These are phyloP conservation scores for Drosophila ambigua DNA, from an alignment of 1,140 invertebrate genomes.

Conservation along the genomic window DNA sequence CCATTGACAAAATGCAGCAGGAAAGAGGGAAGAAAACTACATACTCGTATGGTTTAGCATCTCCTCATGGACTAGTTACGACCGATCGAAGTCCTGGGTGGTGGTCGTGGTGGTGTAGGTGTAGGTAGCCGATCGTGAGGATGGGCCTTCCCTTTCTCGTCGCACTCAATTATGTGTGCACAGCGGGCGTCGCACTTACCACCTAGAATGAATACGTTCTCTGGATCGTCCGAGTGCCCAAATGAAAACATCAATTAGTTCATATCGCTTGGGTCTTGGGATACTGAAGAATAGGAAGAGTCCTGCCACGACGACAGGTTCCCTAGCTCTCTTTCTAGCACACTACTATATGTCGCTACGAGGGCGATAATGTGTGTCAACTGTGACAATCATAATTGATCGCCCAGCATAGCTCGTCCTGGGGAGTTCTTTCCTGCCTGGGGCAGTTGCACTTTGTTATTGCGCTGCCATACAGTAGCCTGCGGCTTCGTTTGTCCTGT, in stretches of 20 bases:
- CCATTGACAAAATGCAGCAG: slow-evolving; percentile 67
- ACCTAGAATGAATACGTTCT: slow-evolving; percentile 75
- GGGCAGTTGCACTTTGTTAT: slow-evolving; percentile 52
- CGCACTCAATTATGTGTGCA: slow-evolving; percentile 80
- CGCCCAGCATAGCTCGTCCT: slow-evolving; percentile 47
- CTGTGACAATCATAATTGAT: slow-evolving; percentile 82
- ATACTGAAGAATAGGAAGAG: not conserved
- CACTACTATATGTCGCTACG: slow-evolving; percentile 10
- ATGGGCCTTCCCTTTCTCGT: slow-evolving; percentile 21
- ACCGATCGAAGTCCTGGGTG: slow-evolving; percentile 50
- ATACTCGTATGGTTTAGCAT: slow-evolving; percentile 15
- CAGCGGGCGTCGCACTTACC: slow-evolving; percentile 82
- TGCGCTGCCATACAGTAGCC: slow-evolving; percentile 64
- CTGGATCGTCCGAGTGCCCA: slow-evolving; percentile 41
- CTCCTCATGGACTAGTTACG: slow-evolving; percentile 55
- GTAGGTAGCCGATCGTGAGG: slow-evolving; percentile 1
- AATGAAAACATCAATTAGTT: slow-evolving; percentile 82
- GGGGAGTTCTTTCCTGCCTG: slow-evolving; percentile 24
- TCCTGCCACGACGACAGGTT: slow-evolving; percentile 63
- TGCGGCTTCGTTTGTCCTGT: slow-evolving; percentile 58
- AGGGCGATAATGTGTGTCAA: slow-evolving; percentile 77
- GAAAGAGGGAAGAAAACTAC: slow-evolving; percentile 12
- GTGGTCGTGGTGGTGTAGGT: slow-evolving; percentile 40
- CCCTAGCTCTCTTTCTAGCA: slow-evolving; percentile 8
- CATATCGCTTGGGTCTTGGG: slow-evolving; percentile 45